phyloP scores from a whole-genome alignment of 2,797 vertebrate species.

The Perodicticus potto region DNA sequence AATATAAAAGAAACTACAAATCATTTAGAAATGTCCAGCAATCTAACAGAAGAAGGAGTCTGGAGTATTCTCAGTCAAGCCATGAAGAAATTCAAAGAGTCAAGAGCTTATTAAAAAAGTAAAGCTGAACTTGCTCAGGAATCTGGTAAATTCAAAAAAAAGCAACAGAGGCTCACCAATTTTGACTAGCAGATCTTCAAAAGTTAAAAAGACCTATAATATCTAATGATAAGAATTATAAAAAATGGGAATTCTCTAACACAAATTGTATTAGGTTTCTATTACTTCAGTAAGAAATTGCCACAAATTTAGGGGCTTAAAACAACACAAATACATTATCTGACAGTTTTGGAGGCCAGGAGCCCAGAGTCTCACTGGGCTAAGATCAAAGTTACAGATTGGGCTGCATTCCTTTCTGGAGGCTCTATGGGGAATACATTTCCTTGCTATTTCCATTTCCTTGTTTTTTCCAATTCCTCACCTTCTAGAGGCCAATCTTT shows the following conservation, averaged over 20 bases:
- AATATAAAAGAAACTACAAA: neutral
- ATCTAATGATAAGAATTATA: neutral
- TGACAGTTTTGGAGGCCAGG: neutral
- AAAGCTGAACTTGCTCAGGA: neutral
- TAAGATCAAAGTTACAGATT: neutral
- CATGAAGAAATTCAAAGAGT: constrained; percentile 39
- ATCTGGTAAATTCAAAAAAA: neutral
- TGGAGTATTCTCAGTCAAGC: neutral
- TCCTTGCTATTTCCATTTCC: neutral
- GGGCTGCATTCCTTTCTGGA: neutral
- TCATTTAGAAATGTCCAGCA: constrained; percentile 29
- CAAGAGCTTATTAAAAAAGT: neutral
- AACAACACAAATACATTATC: neutral
- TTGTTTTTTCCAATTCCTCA: neutral
- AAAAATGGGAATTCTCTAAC: neutral
- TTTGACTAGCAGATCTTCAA: neutral
- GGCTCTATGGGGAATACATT: neutral
- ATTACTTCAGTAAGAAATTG: neutral
- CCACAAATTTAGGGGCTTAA: neutral
- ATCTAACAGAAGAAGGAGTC: neutral
- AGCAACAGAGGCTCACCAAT: neutral
- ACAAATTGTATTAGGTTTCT: neutral
- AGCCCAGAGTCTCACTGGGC: neutral
- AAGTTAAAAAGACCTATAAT: constrained; percentile 19
- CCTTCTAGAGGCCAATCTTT: neutral